Evolutionary conservation across 1,140 invertebrate genomes (phyloP).

Genomic region (Drosophila nasuta): DNA sequence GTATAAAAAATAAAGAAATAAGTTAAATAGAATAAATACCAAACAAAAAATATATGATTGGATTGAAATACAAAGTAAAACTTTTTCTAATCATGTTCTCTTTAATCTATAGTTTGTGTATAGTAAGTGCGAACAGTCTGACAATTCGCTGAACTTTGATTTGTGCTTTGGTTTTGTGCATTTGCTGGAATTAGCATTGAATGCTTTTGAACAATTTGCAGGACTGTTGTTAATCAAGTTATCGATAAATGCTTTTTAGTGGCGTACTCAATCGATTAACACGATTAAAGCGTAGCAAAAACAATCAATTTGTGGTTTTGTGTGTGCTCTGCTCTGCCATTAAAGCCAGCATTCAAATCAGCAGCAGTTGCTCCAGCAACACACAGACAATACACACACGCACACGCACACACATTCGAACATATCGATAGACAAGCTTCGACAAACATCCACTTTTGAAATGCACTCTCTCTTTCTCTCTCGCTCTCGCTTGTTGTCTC

Average conservation of each 20-base stretch:
- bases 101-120: no score
- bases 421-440: slow-evolving; percentile 6
- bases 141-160: no score
- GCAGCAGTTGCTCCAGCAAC: not conserved
- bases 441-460: slow-evolving; percentile 16
- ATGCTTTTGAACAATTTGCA: not conserved
- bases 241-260: slow-evolving; percentile 8
- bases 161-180: no score
- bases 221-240: not conserved
- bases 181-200: no score
- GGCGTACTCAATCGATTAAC: slow-evolving; percentile 4
- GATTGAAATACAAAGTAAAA: no score
- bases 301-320: slow-evolving; percentile 14
- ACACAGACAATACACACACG: slow-evolving; percentile 1
- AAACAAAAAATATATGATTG: no score
- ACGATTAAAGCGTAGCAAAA: not conserved
- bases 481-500: no score
- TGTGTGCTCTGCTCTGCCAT: not conserved
- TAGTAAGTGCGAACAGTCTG: no score
- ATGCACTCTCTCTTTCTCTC: slow-evolving; percentile 4
- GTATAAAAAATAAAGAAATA: no score
- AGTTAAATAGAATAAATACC: no score
- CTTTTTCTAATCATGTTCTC: no score
- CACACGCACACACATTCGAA: not conserved
- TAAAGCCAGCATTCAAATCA: not conserved